Conservation (phyloP, 2,888 invertebrate species). For the Dexiosoma caninum region DNA sequence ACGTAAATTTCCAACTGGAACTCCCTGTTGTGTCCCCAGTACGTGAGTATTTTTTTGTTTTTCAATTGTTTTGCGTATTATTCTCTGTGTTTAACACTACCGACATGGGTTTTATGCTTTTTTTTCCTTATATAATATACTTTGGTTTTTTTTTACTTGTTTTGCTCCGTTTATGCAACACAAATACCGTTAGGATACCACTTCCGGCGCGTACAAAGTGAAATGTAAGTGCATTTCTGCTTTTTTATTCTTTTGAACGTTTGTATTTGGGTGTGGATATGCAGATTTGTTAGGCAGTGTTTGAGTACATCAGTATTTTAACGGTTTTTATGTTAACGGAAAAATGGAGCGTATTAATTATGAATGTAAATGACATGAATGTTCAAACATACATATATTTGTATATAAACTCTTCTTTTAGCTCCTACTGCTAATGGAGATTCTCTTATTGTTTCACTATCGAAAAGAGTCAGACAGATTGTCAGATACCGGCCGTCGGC, state of each 20-base stretch:
- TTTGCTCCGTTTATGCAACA: conserved; percentile 51
- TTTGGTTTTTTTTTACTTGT: conserved; percentile 55
- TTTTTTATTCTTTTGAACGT: conserved; percentile 34
- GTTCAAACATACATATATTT: conserved; percentile 47
- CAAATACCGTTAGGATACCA: conserved; percentile 64
- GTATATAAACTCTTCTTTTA: conserved; percentile 23
- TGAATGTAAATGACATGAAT: conserved; percentile 65
- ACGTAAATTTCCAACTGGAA: neutral
- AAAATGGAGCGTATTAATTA: conserved; percentile 65
- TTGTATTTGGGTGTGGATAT: neutral
- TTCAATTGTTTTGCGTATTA: conserved; percentile 12
- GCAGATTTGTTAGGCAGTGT: neutral
- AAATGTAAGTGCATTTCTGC: conserved; percentile 55
- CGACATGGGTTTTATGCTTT: conserved; percentile 54
- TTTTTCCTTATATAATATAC: conserved; percentile 6
- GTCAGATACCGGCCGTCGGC: neutral
- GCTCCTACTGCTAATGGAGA: conserved; percentile 19
- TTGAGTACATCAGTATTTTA: conserved; percentile 52
- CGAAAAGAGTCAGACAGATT: neutral
- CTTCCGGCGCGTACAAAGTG: conserved; percentile 60
- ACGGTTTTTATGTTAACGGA: conserved; percentile 58
- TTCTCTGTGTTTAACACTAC: conserved; percentile 60
- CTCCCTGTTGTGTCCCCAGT: neutral
- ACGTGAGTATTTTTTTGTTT: conserved; percentile 1
- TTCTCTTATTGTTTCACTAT: neutral